Conservation (phyloP, 2,888 invertebrate genomes). For the Troides oblongomaculatus region DNA sequence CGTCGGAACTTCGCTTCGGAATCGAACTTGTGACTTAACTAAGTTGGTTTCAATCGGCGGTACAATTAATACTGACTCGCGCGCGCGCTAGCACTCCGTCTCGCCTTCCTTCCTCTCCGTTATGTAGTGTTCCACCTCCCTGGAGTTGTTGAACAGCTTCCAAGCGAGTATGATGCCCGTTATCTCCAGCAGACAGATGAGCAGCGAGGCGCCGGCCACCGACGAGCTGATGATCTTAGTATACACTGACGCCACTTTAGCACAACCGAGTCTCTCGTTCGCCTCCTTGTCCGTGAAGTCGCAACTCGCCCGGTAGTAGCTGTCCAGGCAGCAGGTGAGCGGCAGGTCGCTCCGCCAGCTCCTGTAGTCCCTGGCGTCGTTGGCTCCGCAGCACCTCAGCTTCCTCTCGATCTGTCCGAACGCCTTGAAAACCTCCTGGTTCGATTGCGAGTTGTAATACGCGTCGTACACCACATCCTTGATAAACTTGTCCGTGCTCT, state of each 20-base stretch:
- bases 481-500: conserved; percentile 69
- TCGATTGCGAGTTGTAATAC: conserved; percentile 71
- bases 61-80: conserved; percentile 43
- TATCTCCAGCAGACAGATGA: conserved; percentile 65
- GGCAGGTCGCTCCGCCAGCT: conserved; percentile 73
- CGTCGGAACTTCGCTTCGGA: conserved; percentile 31
- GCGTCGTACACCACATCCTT: conserved; percentile 76
- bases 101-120: conserved; percentile 72
- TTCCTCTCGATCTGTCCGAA: conserved; percentile 72
- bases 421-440: conserved; percentile 66
- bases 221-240: conserved; percentile 74
- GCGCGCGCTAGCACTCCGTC: conserved; percentile 63
- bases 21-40: conserved; percentile 33
- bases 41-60: conserved; percentile 36
- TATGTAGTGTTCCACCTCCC: conserved; percentile 74
- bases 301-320: conserved; percentile 68
- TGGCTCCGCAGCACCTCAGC: conserved; percentile 70
- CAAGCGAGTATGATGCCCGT: conserved; percentile 64
- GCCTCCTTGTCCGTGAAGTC: conserved; percentile 76
- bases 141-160: conserved; percentile 64
- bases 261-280: conserved; percentile 71
- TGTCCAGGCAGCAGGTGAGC: conserved; percentile 67
- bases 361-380: conserved; percentile 71
- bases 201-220: conserved; percentile 64
- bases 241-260: conserved; percentile 74